These are phyloP conservation scores for Heliothis subflexa DNA, from an alignment of 1,140 invertebrate genomes.

Conservation along the genomic window DNA sequence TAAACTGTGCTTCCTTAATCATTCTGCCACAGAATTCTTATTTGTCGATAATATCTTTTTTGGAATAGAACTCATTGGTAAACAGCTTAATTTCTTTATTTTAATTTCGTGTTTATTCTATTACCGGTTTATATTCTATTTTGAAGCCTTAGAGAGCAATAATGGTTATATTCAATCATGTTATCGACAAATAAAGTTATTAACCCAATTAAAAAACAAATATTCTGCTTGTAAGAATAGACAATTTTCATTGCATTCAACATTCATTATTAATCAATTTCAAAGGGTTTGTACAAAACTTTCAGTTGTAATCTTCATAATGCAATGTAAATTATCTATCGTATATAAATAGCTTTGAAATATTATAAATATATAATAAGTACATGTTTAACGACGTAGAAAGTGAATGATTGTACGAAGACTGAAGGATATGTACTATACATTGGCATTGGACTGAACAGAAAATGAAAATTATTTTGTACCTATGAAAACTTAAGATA, in stretches of 20 bases:
- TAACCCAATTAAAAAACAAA: slow-evolving; percentile 6
- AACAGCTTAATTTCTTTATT: neutral
- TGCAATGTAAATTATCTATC: slow-evolving; percentile 18
- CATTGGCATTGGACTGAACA: slow-evolving; percentile 58
- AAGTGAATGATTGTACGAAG: slow-evolving; percentile 56
- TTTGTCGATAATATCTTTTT: slow-evolving; percentile 19
- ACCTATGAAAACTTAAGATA: slow-evolving; percentile 59
- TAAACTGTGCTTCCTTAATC: slow-evolving; percentile 38
- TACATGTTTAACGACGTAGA: slow-evolving; percentile 37
- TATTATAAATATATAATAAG: slow-evolving; percentile 10
- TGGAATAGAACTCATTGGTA: too few relatives aligned
- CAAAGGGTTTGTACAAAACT: neutral
- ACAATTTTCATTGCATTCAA: neutral
- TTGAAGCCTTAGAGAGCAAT: too few relatives aligned
- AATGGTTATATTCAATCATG: neutral
- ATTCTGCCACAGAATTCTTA: slow-evolving; percentile 7
- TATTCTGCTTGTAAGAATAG: slow-evolving; percentile 6
- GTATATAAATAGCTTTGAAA: slow-evolving; percentile 23
- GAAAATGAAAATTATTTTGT: slow-evolving; percentile 63
- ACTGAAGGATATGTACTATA: slow-evolving; percentile 61
- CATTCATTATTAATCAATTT: neutral
- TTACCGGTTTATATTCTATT: neutral
- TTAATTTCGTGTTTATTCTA: neutral
- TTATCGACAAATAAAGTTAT: slow-evolving; percentile 9
- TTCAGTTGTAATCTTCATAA: neutral